A percentile compares a stretch with the other conserved stretches of the same genome.
Evolutionary conservation across 2,797 vertebrate species (phyloP).

Genomic region (Phataginus tetradactyla): DNA sequence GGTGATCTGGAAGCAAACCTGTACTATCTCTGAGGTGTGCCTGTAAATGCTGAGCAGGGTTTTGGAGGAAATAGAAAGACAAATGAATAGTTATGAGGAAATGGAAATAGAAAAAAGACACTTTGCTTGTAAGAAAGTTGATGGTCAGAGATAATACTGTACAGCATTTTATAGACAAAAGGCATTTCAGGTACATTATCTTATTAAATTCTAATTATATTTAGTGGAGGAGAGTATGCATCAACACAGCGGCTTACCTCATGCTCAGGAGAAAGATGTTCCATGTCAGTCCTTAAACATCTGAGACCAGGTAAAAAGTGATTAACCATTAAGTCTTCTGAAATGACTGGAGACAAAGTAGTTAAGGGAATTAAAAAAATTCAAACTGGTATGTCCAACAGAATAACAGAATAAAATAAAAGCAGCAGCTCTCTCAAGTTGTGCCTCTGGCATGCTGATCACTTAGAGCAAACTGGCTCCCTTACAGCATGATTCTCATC

Average conservation of each 20-base stretch:
- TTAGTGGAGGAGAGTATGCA: background rate
- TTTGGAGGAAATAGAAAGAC: background rate
- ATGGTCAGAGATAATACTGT: background rate
- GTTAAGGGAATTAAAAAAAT: constrained; percentile 84
- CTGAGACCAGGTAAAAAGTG: constrained; percentile 98
- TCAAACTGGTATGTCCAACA: background rate
- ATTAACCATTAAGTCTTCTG: constrained; percentile 98
- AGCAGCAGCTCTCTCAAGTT: background rate
- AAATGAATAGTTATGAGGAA: background rate
- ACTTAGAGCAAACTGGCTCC: background rate
- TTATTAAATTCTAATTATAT: background rate
- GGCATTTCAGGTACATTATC: background rate
- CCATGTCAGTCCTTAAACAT: constrained; percentile 97
- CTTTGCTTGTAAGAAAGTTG: background rate
- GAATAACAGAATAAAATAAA: background rate
- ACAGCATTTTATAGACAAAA: background rate
- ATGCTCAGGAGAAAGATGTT: constrained; percentile 98
- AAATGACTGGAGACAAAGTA: constrained; percentile 91
- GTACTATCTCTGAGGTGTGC: too few species aligned
- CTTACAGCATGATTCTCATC: background rate
- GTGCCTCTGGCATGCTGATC: background rate
- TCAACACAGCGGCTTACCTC: constrained; percentile 89
- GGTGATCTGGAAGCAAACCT: too few species aligned
- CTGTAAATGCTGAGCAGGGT: background rate
- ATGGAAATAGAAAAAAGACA: background rate